phyloP scores from a whole-genome alignment of 2,888 invertebrate genomes.

The Apamea sordens region DNA sequence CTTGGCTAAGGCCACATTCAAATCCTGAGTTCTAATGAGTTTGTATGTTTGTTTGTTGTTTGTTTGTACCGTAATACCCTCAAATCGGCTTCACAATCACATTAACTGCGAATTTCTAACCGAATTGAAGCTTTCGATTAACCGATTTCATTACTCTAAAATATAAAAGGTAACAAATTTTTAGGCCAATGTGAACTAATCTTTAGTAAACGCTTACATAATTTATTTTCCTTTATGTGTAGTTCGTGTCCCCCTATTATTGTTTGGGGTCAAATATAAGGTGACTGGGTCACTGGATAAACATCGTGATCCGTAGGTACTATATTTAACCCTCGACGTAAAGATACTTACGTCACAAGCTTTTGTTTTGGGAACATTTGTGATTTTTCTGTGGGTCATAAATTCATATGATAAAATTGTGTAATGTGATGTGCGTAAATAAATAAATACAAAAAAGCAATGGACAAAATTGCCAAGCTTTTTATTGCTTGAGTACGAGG shows the following conservation, averaged over 20 bases:
- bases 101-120: slow-evolving; percentile 20
- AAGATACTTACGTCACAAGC: slow-evolving; percentile 28
- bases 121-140: background rate
- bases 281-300: slow-evolving; percentile 60
- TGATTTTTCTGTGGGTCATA: background rate
- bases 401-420: background rate
- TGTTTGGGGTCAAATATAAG: slow-evolving; percentile 38
- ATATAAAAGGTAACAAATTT: slow-evolving; percentile 17
- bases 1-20: slow-evolving; percentile 16
- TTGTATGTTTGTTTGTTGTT: slow-evolving; percentile 8
- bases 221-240: slow-evolving; percentile 38
- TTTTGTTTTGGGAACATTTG: slow-evolving; percentile 7
- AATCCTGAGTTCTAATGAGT: slow-evolving; percentile 33
- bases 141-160: slow-evolving; percentile 13
- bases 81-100: slow-evolving; percentile 30
- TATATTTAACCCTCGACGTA: slow-evolving; percentile 17
- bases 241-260: slow-evolving; percentile 38
- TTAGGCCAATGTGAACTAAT: slow-evolving; percentile 19
- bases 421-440: background rate
- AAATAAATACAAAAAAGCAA: background rate
- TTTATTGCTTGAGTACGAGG: no score
- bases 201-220: slow-evolving; percentile 24
- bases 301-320: slow-evolving; percentile 30
- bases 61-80: slow-evolving; percentile 37
- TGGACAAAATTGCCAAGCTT: no score